These are phyloP conservation scores for Salvator merianae DNA, from an alignment of 2,113 vertebrate species.

Conservation along the genomic window DNA sequence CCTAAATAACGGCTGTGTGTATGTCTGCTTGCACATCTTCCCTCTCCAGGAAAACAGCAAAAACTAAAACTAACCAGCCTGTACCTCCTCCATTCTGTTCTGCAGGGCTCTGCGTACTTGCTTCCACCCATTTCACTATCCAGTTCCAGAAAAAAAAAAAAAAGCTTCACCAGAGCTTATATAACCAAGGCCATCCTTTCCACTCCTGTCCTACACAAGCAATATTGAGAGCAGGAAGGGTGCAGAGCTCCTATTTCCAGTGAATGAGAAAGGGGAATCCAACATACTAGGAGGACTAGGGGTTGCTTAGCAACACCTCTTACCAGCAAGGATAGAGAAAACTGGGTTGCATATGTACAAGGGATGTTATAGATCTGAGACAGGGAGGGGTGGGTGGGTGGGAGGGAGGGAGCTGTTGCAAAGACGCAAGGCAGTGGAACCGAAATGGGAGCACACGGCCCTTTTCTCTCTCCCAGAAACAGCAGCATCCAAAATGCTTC, in stretches of 20 bases:
- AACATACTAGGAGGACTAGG: background rate
- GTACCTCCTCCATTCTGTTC: slow-evolving; percentile 3
- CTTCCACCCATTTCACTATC: background rate
- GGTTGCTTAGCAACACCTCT: slow-evolving; percentile 22
- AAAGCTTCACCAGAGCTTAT: background rate
- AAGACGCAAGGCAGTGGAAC: background rate
- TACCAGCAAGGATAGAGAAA: background rate
- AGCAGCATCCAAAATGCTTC: slow-evolving; percentile 61
- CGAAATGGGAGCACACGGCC: slow-evolving; percentile 18
- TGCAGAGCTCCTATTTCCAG: background rate
- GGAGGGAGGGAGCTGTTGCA: background rate
- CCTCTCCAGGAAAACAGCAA: background rate
- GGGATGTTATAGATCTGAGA: background rate
- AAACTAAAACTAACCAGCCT: slow-evolving; percentile 15
- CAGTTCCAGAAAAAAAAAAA: background rate
- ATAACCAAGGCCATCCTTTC: background rate
- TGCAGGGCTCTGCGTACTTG: background rate
- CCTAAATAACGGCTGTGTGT: background rate
- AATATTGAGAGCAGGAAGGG: background rate
- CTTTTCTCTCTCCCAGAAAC: slow-evolving; percentile 13
- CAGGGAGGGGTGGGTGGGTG: background rate
- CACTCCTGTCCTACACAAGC: background rate
- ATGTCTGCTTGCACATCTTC: too few relatives aligned
- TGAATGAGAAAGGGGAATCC: background rate
- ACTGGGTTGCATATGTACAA: background rate